Evolutionary conservation across 2,113 vertebrate genomes (phyloP).

Genomic region (Amblyopsis rosae): DNA sequence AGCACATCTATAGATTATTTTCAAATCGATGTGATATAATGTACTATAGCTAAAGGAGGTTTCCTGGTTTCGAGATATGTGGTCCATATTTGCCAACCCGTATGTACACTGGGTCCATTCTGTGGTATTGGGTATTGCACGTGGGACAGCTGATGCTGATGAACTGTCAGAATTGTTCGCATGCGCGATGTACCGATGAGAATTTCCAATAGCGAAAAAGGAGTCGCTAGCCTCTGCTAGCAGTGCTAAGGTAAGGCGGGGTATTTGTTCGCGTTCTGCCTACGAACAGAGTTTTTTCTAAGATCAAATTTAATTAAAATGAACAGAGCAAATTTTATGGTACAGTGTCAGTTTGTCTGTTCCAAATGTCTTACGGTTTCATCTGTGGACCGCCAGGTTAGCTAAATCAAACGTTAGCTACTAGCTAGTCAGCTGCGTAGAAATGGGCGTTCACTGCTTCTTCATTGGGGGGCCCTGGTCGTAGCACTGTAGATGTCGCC

Average conservation of each 20-base stretch:
- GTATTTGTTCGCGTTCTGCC: slow-evolving; percentile 25
- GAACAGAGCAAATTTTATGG: rapidly evolving
- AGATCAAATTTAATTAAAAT: neutral
- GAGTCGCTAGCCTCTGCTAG: slow-evolving; percentile 64
- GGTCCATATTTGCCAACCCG: no score
- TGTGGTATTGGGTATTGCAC: slow-evolving; percentile 41
- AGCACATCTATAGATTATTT: no score
- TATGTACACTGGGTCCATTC: neutral
- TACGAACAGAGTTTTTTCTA: neutral
- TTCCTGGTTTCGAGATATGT: no score
- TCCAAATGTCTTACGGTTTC: neutral
- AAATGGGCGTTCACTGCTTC: slow-evolving; percentile 74
- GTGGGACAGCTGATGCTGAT: slow-evolving; percentile 47
- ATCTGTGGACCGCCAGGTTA: slow-evolving; percentile 43
- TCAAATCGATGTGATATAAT: no score
- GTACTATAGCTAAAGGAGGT: no score
- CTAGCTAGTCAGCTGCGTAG: slow-evolving; percentile 58
- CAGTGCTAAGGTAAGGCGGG: slow-evolving; percentile 73
- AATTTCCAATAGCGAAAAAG: slow-evolving; percentile 77
- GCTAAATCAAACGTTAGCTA: slow-evolving; percentile 42
- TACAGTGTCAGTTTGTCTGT: neutral
- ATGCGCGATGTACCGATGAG: slow-evolving; percentile 65
- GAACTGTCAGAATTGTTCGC: slow-evolving; percentile 54
- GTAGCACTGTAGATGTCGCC: no score
- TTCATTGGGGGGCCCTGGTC: slow-evolving; percentile 11